These are phyloP conservation scores for Lepidocyrtoides sp. DNA, from an alignment of 2,888 invertebrate genomes.

Conservation along the genomic window DNA sequence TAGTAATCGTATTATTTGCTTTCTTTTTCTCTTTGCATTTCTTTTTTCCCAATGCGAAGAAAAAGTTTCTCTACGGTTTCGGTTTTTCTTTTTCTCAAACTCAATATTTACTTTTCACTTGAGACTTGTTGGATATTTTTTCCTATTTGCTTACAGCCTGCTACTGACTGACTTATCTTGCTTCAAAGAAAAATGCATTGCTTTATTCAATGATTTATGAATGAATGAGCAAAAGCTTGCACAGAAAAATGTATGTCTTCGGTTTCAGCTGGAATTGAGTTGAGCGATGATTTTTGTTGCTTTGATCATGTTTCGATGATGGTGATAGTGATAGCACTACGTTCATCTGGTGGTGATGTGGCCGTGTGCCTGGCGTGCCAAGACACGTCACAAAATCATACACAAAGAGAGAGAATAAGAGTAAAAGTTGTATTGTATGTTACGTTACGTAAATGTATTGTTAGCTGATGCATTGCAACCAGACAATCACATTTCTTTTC, in stretches of 20 bases:
- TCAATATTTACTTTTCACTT: slow-evolving; percentile 63
- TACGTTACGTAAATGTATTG: no score
- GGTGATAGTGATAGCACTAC: neutral
- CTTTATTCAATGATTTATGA: slow-evolving; percentile 69
- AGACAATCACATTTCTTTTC: slow-evolving; percentile 22
- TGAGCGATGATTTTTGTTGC: neutral
- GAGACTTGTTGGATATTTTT: slow-evolving; percentile 42
- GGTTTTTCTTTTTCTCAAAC: slow-evolving; percentile 24
- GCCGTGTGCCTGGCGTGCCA: no score
- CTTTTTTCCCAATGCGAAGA: neutral
- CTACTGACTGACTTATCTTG: neutral
- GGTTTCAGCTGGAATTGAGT: neutral
- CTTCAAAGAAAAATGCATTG: neutral
- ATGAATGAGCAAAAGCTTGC: slow-evolving; percentile 39
- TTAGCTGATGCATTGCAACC: neutral
- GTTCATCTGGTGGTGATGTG: no score
- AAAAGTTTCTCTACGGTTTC: slow-evolving; percentile 65
- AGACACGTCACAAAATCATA: no score
- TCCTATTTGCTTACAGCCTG: neutral
- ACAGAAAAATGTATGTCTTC: neutral
- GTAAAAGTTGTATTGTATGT: no score
- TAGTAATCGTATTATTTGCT: neutral
- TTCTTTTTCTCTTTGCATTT: neutral
- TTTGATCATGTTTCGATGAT: no score
- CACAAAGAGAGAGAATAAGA: no score